A percentile compares a stretch with the other conserved stretches of the same genome.
Evolutionary conservation across 2,797 vertebrate species (phyloP).

Genomic region (Esox lucius): DNA sequence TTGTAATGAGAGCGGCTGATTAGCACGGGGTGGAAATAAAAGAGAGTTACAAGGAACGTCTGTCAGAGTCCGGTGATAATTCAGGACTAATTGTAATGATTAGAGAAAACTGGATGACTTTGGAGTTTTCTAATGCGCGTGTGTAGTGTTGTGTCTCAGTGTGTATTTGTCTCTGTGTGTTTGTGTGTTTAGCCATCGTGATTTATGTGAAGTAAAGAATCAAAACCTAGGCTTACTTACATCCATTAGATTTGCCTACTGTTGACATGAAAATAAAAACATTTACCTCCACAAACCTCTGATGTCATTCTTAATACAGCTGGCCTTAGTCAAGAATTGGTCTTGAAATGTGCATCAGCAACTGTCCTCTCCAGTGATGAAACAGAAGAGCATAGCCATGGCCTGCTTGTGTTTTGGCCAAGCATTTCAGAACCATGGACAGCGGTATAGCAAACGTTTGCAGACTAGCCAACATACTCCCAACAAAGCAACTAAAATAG

Average conservation of each 20-base stretch:
- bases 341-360: too few species aligned
- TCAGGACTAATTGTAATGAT: slow-evolving; percentile 99
- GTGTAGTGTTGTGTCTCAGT: not conserved
- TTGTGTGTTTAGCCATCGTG: slow-evolving; percentile 16
- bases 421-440: slow-evolving; percentile 18
- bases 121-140: slow-evolving; percentile 87
- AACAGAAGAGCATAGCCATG: not conserved
- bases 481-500: not conserved
- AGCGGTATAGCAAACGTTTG: slow-evolving; percentile 20
- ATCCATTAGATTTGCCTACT: not conserved
- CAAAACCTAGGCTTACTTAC: not conserved
- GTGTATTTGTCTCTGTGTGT: slow-evolving; percentile 12
- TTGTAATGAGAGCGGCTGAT: slow-evolving; percentile 99
- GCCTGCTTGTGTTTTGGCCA: not conserved
- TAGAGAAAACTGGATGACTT: slow-evolving; percentile 99
- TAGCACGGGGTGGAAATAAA: slow-evolving; percentile 98
- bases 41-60: slow-evolving; percentile 99
- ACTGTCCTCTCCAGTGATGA: too few species aligned
- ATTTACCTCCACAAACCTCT: not conserved
- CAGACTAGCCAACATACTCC: not conserved
- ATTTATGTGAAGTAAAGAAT: slow-evolving; percentile 6
- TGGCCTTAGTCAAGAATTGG: too few species aligned
- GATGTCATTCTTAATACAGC: not conserved
- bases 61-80: slow-evolving; percentile 99
- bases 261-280: not conserved